Conservation (phyloP, 1,140 invertebrate genomes). For the Gonatopus flavifemur region DNA sequence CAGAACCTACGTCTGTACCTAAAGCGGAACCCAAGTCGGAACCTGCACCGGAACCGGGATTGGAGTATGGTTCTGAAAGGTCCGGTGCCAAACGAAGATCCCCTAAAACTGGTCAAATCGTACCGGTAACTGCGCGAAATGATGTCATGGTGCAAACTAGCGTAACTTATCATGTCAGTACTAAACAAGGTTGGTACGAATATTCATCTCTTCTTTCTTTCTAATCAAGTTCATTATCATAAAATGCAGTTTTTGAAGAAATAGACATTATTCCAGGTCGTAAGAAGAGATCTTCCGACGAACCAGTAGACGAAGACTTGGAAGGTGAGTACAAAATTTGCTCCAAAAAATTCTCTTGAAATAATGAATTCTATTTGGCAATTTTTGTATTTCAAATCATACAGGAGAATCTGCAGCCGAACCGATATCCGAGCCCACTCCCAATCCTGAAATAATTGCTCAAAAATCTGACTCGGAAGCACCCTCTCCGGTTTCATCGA, state of each 20-base stretch:
- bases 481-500: slow-evolving; percentile 35
- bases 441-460: too few species aligned
- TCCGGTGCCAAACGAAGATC: slow-evolving; percentile 52
- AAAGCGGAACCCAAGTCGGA: slow-evolving; percentile 40
- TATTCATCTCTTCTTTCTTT: background rate
- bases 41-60: slow-evolving; percentile 47
- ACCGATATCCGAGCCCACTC: slow-evolving; percentile 46
- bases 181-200: slow-evolving; percentile 56
- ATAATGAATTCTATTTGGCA: slow-evolving; percentile 9
- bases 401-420: slow-evolving; percentile 46
- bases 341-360: background rate
- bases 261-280: slow-evolving; percentile 43
- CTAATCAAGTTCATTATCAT: background rate
- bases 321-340: too few species aligned
- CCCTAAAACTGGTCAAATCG: slow-evolving; percentile 36
- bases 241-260: background rate
- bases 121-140: slow-evolving; percentile 30
- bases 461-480: too few species aligned
- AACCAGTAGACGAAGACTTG: too few species aligned
- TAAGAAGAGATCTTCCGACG: slow-evolving; percentile 39
- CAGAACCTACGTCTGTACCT: slow-evolving; percentile 35
- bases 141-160: slow-evolving; percentile 72
- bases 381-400: slow-evolving; percentile 32
- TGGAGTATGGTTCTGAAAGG: slow-evolving; percentile 34
- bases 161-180: slow-evolving; percentile 72